Evolutionary conservation across 2,888 invertebrate species (phyloP), one percentile per base, ranked within the genome.

Genomic region (Ellobium chinense): DNA sequence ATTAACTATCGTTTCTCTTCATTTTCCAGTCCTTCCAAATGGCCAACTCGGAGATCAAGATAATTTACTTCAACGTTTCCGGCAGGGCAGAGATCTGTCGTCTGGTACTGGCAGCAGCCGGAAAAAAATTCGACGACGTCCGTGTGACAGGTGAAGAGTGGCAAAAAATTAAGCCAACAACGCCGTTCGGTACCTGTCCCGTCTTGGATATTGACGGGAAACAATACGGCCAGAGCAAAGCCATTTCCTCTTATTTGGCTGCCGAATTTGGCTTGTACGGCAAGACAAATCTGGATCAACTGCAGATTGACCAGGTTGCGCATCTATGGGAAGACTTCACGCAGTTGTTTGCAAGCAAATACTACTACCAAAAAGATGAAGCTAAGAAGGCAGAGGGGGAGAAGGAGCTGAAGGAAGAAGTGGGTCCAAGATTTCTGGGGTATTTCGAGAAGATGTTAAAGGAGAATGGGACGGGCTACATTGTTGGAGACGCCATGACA

Each of bases 231-330:
- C 78, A 82, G 58, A 68, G 66, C 39, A 74, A 34, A 56, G 82
- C 78, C 34, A 73, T 82, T 4, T 63, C 82, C 37, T 21, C 54
- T 5, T 82, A 34, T 54, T 72, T 81, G 39, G 78, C 82, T 14
- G 65, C 63, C 18, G 73, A 69, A 18, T 78, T 75, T 56, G 84
- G 82, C 62, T 78, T 84, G 29, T 76, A 78, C 31, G 86, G 84
- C 4, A 78, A 78, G 24, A 74, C 77, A 56, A 75, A 62, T 54
- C 18, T 78, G 27, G 85, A 85, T 12, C 58, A 69, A 68, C 70
- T 81, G 14, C 58, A 68, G 14, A 80, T 84, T 56, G 86, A 85
- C 58, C 80, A 82, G n/a, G 62, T 76, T 0, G 78, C 81, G 12
- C 83, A 85, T 24, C 60, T 72, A 5, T 66, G 81, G 31, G 82